Evolutionary conservation across 2,797 vertebrate genomes (phyloP).

Genomic region (Scyliorhinus canicula): DNA sequence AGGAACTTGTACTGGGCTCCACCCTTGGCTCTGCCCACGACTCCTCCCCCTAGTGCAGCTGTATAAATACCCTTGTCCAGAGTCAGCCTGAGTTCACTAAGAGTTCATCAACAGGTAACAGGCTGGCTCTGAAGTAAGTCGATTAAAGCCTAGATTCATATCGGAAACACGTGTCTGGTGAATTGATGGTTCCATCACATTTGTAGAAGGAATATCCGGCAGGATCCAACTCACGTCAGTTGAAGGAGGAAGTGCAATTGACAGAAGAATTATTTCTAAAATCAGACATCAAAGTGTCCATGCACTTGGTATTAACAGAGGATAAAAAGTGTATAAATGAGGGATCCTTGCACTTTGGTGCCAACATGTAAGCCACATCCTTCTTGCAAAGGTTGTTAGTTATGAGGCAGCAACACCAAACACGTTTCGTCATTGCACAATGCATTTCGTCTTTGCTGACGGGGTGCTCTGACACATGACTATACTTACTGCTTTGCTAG

Average conservation of each 20-base stretch:
- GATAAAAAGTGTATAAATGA: not conserved
- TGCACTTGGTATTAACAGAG: not conserved
- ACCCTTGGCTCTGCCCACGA: no score
- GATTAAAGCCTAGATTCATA: no score
- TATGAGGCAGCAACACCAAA: not conserved
- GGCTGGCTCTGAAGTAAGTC: no score
- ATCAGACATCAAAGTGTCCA: no score
- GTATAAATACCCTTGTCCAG: no score
- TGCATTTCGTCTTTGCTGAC: not conserved
- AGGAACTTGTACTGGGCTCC: no score
- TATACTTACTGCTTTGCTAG: conserved; percentile 59
- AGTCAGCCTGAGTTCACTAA: no score
- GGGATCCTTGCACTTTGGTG: not conserved
- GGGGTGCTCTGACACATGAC: not conserved
- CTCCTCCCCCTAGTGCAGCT: no score
- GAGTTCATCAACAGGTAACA: no score
- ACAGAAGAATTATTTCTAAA: not conserved
- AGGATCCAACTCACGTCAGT: not conserved
- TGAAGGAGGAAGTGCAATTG: not conserved
- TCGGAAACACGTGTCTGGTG: no score
- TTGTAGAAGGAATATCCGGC: not conserved
- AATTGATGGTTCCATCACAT: no score
- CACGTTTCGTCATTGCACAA: not conserved
- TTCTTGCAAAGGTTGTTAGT: not conserved
- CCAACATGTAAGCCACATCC: not conserved